Conservation (phyloP, 2,888 invertebrate genomes). For the Drosophila subsilvestris region DNA sequence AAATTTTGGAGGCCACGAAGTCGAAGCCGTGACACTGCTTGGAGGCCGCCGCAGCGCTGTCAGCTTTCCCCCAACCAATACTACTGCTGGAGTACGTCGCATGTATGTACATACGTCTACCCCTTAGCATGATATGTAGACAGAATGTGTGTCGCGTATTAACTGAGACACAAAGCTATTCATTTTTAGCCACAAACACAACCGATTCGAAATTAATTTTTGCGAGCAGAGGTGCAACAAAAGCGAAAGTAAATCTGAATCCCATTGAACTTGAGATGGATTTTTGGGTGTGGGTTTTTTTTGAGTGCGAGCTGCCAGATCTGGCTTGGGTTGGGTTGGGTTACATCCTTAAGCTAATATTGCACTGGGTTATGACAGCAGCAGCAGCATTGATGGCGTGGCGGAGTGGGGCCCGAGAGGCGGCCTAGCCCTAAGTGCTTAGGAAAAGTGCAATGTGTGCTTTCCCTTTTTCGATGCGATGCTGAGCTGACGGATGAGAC, state of each 20-base stretch:
- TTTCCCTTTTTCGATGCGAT: constrained; percentile 63
- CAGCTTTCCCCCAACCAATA: constrained; percentile 67
- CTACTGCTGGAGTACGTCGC: constrained; percentile 5
- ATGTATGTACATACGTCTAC: constrained; percentile 8
- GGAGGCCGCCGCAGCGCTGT: constrained; percentile 27
- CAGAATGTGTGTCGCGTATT: constrained; percentile 60
- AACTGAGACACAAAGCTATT: constrained; percentile 68
- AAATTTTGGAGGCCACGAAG: constrained; percentile 73
- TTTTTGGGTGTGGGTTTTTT: constrained; percentile 15
- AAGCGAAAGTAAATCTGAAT: constrained; percentile 61
- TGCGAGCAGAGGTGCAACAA: constrained; percentile 31
- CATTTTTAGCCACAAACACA: constrained; percentile 57
- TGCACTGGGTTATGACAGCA: constrained; percentile 12
- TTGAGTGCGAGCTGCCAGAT: constrained; percentile 36
- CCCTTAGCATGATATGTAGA: constrained; percentile 10
- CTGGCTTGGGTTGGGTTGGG: constrained; percentile 13
- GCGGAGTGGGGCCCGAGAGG: not conserved
- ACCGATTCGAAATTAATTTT: constrained; percentile 48
- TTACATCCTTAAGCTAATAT: constrained; percentile 56
- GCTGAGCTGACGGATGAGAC: constrained; percentile 45
- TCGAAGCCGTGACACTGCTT: constrained; percentile 9
- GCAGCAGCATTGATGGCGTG: not conserved
- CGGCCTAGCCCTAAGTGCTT: constrained; percentile 43
- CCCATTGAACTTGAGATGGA: constrained; percentile 45
- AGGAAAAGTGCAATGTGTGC: constrained; percentile 66